Evolutionary conservation across 1,140 invertebrate genomes (phyloP).

Genomic region (Drosophila sturtevanti): DNA sequence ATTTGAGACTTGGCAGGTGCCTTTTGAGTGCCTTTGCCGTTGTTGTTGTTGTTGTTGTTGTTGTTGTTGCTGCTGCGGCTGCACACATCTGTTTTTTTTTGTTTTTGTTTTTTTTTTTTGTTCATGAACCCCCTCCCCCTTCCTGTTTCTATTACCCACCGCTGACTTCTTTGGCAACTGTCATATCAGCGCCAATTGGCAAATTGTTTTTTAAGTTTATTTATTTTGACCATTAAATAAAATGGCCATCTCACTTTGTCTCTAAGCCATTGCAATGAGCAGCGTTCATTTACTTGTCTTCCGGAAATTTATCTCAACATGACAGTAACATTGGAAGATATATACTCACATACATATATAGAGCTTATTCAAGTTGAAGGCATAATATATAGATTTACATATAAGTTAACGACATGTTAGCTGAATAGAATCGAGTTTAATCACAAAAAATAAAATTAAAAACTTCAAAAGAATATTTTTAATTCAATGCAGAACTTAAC

Average conservation of each 20-base stretch:
- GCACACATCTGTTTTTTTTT: slow-evolving; percentile 55
- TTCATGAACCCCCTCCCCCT: neutral
- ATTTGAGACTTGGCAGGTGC: slow-evolving; percentile 42
- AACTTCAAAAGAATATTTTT: too few species aligned
- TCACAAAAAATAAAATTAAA: too few species aligned
- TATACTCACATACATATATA: too few species aligned
- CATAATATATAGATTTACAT: too few species aligned
- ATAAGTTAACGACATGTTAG: too few species aligned
- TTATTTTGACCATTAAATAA: slow-evolving; percentile 40
- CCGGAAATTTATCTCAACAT: neutral
- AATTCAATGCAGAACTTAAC: too few species aligned
- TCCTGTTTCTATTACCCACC: neutral
- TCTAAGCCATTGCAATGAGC: slow-evolving; percentile 4
- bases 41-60: neutral
- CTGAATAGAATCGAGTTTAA: too few species aligned
- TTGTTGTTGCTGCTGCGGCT: slow-evolving; percentile 1
- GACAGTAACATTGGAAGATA: neutral
- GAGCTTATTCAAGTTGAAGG: too few species aligned
- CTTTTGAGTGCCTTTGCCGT: slow-evolving; percentile 38
- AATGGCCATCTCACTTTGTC: slow-evolving; percentile 13
- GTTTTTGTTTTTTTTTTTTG: slow-evolving; percentile 4
- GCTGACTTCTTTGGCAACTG: slow-evolving; percentile 29
- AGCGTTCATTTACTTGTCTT: slow-evolving; percentile 14
- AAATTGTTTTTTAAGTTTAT: slow-evolving; percentile 63
- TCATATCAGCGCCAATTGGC: slow-evolving; percentile 64